phyloP scores from a whole-genome alignment of 2,113 vertebrate species.

The Colinus virginianus region DNA sequence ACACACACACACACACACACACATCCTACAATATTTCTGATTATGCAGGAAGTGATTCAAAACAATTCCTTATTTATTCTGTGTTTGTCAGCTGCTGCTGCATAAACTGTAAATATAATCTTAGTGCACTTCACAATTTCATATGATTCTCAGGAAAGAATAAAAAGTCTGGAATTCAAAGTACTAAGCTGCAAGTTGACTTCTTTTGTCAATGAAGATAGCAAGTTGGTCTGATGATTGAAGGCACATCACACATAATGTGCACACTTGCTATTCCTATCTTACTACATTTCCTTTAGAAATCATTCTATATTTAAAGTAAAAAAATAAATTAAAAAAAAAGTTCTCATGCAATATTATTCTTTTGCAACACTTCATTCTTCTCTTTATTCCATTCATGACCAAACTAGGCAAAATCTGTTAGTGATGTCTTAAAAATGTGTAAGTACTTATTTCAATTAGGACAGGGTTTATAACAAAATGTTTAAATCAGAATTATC shows the following conservation, averaged over 20 bases:
- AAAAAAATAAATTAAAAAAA: background rate
- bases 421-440: background rate
- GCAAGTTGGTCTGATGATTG: background rate
- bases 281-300: background rate
- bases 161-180: background rate
- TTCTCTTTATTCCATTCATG: background rate
- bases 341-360: background rate
- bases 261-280: background rate
- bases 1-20: background rate
- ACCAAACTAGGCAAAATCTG: fast-evolving
- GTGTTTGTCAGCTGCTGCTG: background rate
- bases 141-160: background rate
- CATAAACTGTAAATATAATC: background rate
- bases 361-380: background rate
- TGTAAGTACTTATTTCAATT: background rate
- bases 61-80: constrained; percentile 27
- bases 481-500: background rate
- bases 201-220: background rate
- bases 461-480: background rate
- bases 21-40: background rate
- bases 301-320: background rate
- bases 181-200: background rate
- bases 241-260: background rate
- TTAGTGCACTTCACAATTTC: background rate
- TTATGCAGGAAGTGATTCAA: background rate